These are phyloP conservation scores for Hemistola chrysoprasaria DNA, from an alignment of 2,888 invertebrate species.

Conservation along the genomic window DNA sequence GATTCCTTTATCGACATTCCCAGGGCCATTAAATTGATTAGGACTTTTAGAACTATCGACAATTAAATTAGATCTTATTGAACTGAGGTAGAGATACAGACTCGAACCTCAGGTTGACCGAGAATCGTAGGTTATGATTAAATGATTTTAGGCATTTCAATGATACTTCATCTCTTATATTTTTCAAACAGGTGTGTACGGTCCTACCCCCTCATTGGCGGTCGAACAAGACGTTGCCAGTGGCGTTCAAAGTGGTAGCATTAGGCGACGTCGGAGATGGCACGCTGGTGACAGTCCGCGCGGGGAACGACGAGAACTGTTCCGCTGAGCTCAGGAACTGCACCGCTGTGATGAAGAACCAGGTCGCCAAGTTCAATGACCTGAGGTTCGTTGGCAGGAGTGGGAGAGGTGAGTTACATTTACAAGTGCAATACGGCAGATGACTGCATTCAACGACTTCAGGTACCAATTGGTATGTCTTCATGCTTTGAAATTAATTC, in stretches of 20 bases:
- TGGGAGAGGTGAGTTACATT: constrained; percentile 93
- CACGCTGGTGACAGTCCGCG: constrained; percentile 95
- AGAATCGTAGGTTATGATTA: too few species aligned
- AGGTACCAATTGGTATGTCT: too few species aligned
- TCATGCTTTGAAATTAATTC: not conserved
- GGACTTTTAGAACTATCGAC: too few species aligned
- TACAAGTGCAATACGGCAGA: too few species aligned
- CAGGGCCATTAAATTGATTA: too few species aligned
- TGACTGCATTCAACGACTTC: too few species aligned
- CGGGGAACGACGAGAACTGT: constrained; percentile 98
- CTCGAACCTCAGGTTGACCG: too few species aligned
- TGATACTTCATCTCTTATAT: too few species aligned
- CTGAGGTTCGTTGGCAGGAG: constrained; percentile 98
- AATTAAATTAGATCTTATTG: too few species aligned
- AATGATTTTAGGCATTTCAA: too few species aligned
- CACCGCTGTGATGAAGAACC: constrained; percentile 97
- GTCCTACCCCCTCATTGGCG: constrained; percentile 98
- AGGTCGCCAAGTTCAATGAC: constrained; percentile 98
- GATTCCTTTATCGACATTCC: too few species aligned
- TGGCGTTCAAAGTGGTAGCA: constrained; percentile 97
- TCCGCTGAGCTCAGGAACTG: constrained; percentile 96
- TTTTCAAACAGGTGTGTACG: constrained; percentile 85
- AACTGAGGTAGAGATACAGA: too few species aligned
- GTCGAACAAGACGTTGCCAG: constrained; percentile 97
- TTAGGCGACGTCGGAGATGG: constrained; percentile 97